These are phyloP conservation scores for Pygmarrhopalites habei DNA, from an alignment of 1,140 invertebrate species.

Conservation along the genomic window DNA sequence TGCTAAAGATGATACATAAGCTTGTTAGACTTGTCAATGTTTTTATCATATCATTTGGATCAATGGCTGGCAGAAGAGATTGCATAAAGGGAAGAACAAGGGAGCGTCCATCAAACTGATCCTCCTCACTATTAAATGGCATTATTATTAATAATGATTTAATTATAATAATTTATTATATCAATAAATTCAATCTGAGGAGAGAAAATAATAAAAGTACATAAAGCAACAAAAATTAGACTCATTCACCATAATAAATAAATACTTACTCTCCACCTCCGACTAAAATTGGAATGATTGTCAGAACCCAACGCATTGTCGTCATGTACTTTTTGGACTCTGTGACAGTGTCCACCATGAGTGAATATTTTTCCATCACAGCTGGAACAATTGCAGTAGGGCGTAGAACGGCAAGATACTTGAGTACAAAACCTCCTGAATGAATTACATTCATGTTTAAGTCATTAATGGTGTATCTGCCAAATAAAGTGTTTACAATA, in stretches of 20 bases:
- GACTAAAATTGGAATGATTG: too few species aligned
- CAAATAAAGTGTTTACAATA: too few species aligned
- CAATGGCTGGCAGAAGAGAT: conserved; percentile 73
- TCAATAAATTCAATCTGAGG: too few species aligned
- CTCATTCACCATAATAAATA: too few species aligned
- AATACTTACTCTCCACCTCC: too few species aligned
- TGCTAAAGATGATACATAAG: conserved; percentile 57
- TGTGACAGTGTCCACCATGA: conserved; percentile 71
- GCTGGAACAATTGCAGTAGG: conserved; percentile 76
- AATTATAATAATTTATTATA: too few species aligned
- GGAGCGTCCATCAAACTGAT: conserved; percentile 61
- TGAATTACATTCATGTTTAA: too few species aligned
- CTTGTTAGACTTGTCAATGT: conserved; percentile 71
- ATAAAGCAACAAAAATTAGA: too few species aligned
- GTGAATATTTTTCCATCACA: conserved; percentile 68
- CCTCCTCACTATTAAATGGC: conserved; percentile 52
- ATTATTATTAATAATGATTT: conserved; percentile 61
- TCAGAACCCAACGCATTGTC: conserved; percentile 65
- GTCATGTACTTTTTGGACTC: conserved; percentile 78
- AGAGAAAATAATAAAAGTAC: too few species aligned
- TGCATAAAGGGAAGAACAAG: conserved; percentile 75
- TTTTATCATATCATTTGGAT: conserved; percentile 83
- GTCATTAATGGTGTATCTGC: too few species aligned
- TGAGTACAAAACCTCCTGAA: conserved; percentile 61
- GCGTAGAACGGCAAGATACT: conserved; percentile 66